These are phyloP conservation scores for Magallana nippona DNA, from an alignment of 2,888 invertebrate genomes.

Conservation along the genomic window DNA sequence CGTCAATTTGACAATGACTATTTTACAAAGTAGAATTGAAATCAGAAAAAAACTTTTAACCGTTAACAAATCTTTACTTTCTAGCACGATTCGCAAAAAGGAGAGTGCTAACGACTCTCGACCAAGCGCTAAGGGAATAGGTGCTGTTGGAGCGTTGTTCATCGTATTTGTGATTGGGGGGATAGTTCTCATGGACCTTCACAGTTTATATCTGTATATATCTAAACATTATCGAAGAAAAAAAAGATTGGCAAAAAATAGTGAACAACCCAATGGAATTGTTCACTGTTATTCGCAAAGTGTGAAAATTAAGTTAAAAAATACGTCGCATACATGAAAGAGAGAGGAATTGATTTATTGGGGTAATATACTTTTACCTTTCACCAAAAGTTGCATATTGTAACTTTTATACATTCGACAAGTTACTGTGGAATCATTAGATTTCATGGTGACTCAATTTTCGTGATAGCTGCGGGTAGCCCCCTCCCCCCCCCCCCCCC, in stretches of 20 bases:
- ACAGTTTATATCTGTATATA: not conserved
- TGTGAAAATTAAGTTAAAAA: no score
- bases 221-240: not conserved
- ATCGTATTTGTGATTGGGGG: not conserved
- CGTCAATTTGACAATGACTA: not conserved
- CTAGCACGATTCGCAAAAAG: slow-evolving; percentile 10
- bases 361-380: no score
- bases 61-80: not conserved
- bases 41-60: not conserved
- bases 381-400: no score
- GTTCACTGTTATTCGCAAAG: no score
- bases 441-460: no score
- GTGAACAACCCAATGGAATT: no score
- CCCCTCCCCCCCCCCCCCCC: no score
- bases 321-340: no score
- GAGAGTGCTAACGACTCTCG: slow-evolving; percentile 24
- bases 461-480: no score
- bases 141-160: slow-evolving; percentile 2
- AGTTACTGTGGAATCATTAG: no score
- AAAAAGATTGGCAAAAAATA: not conserved
- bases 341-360: no score
- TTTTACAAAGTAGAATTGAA: not conserved
- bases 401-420: no score
- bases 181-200: not conserved
- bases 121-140: slow-evolving; percentile 7